Evolutionary conservation across 2,113 vertebrate species (phyloP).

Genomic region (Lontra canadensis): DNA sequence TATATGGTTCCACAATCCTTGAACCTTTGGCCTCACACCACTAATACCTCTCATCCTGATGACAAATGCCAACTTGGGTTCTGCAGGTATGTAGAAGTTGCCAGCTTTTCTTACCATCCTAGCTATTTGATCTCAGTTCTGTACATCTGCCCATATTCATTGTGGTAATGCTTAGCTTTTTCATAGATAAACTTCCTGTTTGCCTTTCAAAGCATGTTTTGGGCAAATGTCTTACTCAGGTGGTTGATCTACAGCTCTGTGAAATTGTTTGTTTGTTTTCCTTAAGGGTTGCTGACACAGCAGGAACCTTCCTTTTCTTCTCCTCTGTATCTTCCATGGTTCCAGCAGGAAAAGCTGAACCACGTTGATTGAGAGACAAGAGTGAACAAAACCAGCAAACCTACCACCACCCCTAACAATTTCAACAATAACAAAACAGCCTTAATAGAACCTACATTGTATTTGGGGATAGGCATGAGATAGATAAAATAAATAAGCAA

Average conservation of each 20-base stretch:
- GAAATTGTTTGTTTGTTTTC: background rate
- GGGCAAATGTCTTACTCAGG: background rate
- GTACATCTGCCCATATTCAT: background rate
- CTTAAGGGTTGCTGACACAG: background rate
- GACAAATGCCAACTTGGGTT: background rate
- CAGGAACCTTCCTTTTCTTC: background rate
- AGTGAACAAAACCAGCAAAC: background rate
- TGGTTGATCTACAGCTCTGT: background rate
- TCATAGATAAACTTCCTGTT: background rate
- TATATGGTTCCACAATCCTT: too few relatives aligned
- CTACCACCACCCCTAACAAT: background rate
- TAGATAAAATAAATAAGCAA: background rate
- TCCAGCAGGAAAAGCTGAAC: background rate
- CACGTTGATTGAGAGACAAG: background rate
- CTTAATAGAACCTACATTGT: background rate
- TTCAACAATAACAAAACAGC: background rate
- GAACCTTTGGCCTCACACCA: background rate
- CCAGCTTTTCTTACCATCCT: background rate
- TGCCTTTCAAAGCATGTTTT: background rate
- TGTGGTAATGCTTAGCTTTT: background rate
- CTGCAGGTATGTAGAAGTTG: background rate
- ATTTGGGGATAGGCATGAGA: background rate
- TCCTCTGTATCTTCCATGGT: background rate
- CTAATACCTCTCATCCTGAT: background rate
- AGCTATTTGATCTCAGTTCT: background rate